phyloP scores from a whole-genome alignment of 2,888 invertebrate genomes.

The Hymenopus coronatus region DNA sequence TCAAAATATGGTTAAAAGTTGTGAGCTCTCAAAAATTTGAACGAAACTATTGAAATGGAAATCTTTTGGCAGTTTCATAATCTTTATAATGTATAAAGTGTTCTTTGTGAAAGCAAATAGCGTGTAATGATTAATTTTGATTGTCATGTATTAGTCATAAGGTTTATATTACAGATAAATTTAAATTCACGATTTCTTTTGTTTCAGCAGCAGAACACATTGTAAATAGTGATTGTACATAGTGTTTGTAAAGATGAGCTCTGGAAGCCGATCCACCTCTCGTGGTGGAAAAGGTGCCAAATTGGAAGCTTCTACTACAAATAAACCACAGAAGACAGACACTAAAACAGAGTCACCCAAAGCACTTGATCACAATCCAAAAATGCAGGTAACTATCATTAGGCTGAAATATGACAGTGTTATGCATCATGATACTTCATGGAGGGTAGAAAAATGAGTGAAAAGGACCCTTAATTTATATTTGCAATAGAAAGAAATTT shows the following conservation, averaged over 20 bases:
- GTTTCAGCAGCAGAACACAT: constrained; percentile 51
- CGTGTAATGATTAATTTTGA: no score
- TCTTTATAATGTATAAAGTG: no score
- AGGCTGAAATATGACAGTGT: constrained; percentile 14
- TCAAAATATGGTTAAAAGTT: no score
- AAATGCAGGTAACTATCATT: constrained; percentile 51
- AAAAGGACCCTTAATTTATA: background rate
- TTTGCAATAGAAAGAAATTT: no score
- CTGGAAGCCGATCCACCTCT: constrained; percentile 65
- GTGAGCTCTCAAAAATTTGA: no score
- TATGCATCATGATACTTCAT: background rate
- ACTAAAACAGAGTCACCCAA: constrained; percentile 60
- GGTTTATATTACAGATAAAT: no score
- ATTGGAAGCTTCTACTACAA: constrained; percentile 37
- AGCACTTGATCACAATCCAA: constrained; percentile 54
- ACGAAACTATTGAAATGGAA: no score
- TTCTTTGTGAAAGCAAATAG: no score
- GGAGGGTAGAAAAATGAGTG: background rate
- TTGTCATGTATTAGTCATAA: no score
- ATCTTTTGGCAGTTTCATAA: no score
- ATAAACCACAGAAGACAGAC: constrained; percentile 52
- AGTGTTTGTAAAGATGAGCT: constrained; percentile 67
- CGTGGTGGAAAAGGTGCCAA: constrained; percentile 55
- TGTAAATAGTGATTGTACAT: constrained; percentile 82
- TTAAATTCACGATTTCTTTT: background rate